Percentiles rank a stretch among this genome's conserved stretches.
Evolutionary conservation across 2,113 vertebrate species (phyloP).

Genomic region (Phyllostomus hastatus): DNA sequence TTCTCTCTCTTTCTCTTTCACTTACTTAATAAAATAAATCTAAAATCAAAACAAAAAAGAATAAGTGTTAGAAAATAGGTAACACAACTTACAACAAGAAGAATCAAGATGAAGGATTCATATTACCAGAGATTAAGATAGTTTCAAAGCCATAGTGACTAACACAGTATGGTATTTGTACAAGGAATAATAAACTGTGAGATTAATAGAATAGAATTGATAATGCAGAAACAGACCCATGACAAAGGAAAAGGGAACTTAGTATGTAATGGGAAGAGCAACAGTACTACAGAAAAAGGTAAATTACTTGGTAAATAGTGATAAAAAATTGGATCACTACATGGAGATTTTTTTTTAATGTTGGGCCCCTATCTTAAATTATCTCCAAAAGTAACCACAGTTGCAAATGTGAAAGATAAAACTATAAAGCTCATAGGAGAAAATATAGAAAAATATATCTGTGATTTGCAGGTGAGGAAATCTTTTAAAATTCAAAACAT

Average conservation of each 20-base stretch:
- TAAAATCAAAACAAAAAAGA: not conserved
- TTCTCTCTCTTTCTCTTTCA: not conserved
- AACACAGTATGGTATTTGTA: fast-evolving
- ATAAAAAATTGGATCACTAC: not conserved
- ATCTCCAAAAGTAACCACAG: not conserved
- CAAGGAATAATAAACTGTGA: not conserved
- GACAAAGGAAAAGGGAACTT: no score
- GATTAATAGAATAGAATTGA: not conserved
- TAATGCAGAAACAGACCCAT: no score
- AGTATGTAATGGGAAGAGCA: fast-evolving
- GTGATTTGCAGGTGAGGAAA: not conserved
- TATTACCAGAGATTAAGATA: no score
- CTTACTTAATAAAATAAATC: not conserved
- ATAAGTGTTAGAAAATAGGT: not conserved
- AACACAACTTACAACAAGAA: not conserved
- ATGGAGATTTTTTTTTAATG: not conserved
- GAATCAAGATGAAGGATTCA: not conserved
- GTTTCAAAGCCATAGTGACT: not conserved
- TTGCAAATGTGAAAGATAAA: not conserved
- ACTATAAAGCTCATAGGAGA: not conserved
- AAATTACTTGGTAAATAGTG: not conserved
- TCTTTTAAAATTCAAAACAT: not conserved
- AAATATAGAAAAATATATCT: not conserved
- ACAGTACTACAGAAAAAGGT: not conserved
- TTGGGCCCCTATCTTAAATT: not conserved